phyloP scores from a whole-genome alignment of 2,113 vertebrate genomes.

The Petrocephalus zakoni region DNA sequence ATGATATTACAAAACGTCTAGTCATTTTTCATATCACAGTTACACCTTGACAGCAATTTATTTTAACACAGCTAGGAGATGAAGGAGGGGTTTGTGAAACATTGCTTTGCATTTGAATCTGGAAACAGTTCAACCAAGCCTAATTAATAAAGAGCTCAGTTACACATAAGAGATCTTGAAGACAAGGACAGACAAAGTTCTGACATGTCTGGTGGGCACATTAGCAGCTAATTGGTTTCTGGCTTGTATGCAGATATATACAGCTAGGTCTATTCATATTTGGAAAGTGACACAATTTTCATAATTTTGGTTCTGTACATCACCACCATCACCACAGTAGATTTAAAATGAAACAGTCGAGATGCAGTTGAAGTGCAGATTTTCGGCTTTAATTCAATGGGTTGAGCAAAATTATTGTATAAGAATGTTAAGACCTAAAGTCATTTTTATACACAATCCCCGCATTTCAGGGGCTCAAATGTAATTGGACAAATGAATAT shows the following conservation, averaged over 20 bases:
- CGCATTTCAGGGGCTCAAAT: too few species aligned
- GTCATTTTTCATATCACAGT: background rate
- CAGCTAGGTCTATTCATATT: too few species aligned
- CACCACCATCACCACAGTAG: too few species aligned
- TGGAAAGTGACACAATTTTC: too few species aligned
- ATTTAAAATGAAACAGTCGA: too few species aligned
- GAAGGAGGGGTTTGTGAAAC: background rate
- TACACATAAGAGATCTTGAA: background rate
- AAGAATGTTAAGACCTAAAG: too few species aligned
- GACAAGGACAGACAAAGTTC: background rate
- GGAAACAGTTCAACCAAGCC: background rate
- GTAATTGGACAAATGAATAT: too few species aligned
- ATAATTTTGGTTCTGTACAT: too few species aligned
- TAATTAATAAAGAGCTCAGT: background rate
- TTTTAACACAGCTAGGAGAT: background rate
- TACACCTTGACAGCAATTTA: background rate
- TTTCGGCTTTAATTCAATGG: too few species aligned
- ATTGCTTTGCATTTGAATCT: background rate
- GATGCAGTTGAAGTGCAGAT: too few species aligned
- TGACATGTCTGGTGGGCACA: background rate
- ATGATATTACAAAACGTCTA: background rate
- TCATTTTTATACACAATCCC: too few species aligned
- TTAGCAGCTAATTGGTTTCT: background rate
- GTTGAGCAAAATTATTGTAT: too few species aligned
- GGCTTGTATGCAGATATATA: background rate